phyloP scores from a whole-genome alignment of 2,797 vertebrate species.

The Hipposideros larvatus region DNA sequence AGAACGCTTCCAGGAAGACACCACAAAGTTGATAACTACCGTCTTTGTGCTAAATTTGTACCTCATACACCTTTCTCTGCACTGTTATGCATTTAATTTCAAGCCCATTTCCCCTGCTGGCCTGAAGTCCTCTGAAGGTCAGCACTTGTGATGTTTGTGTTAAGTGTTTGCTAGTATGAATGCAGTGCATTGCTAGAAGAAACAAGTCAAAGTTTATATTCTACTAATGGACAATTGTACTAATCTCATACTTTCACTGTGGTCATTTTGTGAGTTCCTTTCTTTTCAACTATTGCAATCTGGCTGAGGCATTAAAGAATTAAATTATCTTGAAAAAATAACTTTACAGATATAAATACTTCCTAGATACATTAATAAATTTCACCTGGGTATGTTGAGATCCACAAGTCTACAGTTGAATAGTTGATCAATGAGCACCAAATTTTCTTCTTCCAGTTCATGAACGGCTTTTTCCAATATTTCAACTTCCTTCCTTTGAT shows the following conservation, averaged over 20 bases:
- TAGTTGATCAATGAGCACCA: slow-evolving; percentile 86
- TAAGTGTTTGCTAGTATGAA: neutral
- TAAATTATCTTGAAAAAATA: neutral
- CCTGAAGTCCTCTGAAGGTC: slow-evolving; percentile 47
- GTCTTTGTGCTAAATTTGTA: neutral
- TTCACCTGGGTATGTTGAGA: slow-evolving; percentile 88
- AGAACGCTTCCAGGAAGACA: neutral
- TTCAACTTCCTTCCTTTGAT: slow-evolving; percentile 86
- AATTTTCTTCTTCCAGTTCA: slow-evolving; percentile 90
- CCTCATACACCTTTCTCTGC: neutral
- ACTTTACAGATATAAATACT: neutral
- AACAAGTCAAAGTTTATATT: neutral
- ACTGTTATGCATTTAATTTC: neutral
- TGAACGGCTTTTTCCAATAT: slow-evolving; percentile 86
- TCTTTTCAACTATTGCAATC: slow-evolving; percentile 16
- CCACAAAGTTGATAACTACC: neutral
- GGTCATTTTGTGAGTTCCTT: neutral
- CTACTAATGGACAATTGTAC: neutral
- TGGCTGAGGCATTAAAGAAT: neutral
- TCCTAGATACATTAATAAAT: slow-evolving; percentile 48
- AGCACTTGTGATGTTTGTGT: neutral
- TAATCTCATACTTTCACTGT: neutral
- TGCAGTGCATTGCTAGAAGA: neutral
- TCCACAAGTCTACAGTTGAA: slow-evolving; percentile 86
- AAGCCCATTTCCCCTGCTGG: slow-evolving; percentile 38